A percentile compares a stretch with the other conserved stretches of the same genome.
phyloP scores from a whole-genome alignment of 1,140 invertebrate species.

The Orius insidiosus region DNA sequence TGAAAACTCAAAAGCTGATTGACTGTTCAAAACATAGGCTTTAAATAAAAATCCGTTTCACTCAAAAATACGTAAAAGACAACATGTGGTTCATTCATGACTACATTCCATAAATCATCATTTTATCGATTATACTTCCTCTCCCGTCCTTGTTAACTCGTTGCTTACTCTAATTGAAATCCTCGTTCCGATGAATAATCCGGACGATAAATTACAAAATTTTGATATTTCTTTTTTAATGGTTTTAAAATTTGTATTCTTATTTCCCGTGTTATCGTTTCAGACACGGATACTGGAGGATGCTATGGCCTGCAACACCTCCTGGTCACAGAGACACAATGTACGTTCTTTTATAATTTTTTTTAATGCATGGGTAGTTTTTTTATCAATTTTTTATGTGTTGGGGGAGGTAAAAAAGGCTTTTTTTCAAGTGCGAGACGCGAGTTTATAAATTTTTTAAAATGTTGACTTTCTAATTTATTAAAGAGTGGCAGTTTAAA shows the following conservation, averaged over 20 bases:
- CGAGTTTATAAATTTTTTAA: slow-evolving; percentile 5
- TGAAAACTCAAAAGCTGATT: no score
- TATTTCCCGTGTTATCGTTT: slow-evolving; percentile 27
- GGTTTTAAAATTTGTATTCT: no score
- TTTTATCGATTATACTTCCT: no score
- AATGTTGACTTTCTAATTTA: slow-evolving; percentile 6
- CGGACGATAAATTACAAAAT: no score
- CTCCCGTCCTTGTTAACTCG: no score
- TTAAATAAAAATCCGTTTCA: no score
- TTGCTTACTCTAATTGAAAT: not conserved
- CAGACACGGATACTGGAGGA: slow-evolving; percentile 76
- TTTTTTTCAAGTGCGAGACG: not conserved
- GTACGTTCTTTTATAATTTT: slow-evolving; percentile 37
- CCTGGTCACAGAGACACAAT: slow-evolving; percentile 71
- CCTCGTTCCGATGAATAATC: slow-evolving; percentile 9
- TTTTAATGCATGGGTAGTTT: slow-evolving; percentile 6
- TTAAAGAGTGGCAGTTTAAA: not conserved
- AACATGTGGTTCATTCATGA: no score
- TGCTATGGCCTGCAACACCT: slow-evolving; percentile 74
- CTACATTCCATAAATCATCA: no score
- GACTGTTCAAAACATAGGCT: no score
- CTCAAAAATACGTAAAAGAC: no score
- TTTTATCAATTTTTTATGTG: not conserved
- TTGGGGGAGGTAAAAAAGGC: not conserved
- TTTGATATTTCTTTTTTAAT: not conserved